These are phyloP conservation scores for Drosophila fulvimacula DNA, from an alignment of 2,888 invertebrate genomes.

Conservation along the genomic window DNA sequence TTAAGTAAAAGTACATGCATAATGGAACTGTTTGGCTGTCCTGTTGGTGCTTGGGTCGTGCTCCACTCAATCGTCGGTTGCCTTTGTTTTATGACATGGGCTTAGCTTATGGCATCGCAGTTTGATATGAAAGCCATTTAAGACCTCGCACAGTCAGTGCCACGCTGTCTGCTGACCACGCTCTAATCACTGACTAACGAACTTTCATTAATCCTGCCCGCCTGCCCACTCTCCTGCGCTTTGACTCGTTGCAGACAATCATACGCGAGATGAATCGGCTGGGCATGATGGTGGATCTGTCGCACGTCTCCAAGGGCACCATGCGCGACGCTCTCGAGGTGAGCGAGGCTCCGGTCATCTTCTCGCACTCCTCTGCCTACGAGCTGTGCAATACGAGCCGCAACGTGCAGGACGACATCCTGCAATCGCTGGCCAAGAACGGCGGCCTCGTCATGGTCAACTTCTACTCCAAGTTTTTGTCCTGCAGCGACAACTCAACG, in stretches of 20 bases:
- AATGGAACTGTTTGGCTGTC: conserved; percentile 56
- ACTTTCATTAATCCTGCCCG: conserved; percentile 34
- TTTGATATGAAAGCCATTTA: conserved; percentile 52
- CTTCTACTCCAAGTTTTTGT: conserved; percentile 92
- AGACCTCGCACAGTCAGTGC: conserved; percentile 8
- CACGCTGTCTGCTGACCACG: conserved; percentile 7
- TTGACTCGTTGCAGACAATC: conserved; percentile 87
- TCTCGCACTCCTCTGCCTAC: conserved; percentile 93
- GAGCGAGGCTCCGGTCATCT: conserved; percentile 93
- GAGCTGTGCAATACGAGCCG: conserved; percentile 92
- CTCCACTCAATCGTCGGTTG: conserved; percentile 55
- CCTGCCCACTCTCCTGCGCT: neutral
- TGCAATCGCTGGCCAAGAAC: conserved; percentile 90
- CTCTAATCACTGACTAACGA: conserved; percentile 63
- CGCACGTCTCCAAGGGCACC: conserved; percentile 92
- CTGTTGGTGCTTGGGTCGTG: conserved; percentile 10
- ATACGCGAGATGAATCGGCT: conserved; percentile 95
- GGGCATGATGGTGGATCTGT: conserved; percentile 94
- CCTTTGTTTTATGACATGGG: conserved; percentile 75
- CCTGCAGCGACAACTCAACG: conserved; percentile 90
- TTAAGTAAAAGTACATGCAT: conserved; percentile 74
- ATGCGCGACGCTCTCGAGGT: conserved; percentile 92
- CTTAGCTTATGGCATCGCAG: conserved; percentile 56
- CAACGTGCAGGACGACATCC: conserved; percentile 92
- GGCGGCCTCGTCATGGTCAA: conserved; percentile 95